phyloP scores from a whole-genome alignment of 2,888 invertebrate species.

The Endotricha flammealis region DNA sequence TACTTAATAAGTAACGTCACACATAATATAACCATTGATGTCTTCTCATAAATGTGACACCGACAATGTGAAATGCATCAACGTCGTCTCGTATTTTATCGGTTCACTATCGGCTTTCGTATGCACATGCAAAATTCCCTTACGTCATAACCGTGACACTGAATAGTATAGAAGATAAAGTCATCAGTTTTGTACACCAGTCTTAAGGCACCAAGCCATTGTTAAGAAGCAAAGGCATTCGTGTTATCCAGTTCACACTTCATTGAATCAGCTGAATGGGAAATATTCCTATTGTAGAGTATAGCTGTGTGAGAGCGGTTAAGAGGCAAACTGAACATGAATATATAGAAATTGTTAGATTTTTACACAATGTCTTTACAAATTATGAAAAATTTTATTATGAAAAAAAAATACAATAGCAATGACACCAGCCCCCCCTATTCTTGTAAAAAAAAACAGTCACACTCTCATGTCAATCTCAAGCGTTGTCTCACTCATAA shows the following conservation, averaged over 20 bases:
- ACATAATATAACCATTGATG: too few relatives aligned
- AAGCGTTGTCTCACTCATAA: too few relatives aligned
- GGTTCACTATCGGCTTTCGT: background rate
- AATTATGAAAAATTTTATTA: too few relatives aligned
- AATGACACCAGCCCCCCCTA: too few relatives aligned
- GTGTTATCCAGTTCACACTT: constrained; percentile 62
- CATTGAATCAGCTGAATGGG: constrained; percentile 56
- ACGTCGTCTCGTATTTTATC: background rate
- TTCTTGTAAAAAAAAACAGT: too few relatives aligned
- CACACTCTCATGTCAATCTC: too few relatives aligned
- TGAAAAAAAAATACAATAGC: too few relatives aligned
- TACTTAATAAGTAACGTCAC: too few relatives aligned
- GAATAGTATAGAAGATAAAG: constrained; percentile 8
- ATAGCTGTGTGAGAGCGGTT: constrained; percentile 22
- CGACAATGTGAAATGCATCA: background rate
- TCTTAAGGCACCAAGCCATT: constrained; percentile 39
- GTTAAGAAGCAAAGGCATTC: constrained; percentile 42
- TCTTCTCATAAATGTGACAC: too few relatives aligned
- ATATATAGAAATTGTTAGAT: too few relatives aligned
- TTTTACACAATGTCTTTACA: too few relatives aligned
- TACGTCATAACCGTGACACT: constrained; percentile 4
- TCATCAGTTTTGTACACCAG: constrained; percentile 26
- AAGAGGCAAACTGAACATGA: constrained; percentile 10
- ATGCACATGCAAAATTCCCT: background rate
- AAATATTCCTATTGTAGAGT: constrained; percentile 50